Base-by-base conservation (phyloP, 2,888 invertebrate species). In the Napeogenes sylphis region DNA sequence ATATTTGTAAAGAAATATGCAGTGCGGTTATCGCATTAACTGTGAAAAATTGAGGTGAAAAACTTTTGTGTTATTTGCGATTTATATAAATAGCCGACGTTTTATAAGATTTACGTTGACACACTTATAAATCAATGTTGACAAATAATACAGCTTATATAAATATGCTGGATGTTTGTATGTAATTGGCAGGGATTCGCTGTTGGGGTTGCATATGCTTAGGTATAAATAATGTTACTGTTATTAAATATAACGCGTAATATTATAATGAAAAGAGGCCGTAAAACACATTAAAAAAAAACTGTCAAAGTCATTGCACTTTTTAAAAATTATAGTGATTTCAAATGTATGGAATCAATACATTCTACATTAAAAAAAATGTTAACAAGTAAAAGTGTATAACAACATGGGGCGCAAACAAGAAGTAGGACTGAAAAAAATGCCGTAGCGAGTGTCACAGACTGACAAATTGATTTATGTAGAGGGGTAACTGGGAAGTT, bases 381-480 rank as follows among this genome's bases (percentile, higher is more conserved):
- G 54, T 45, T 45, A 61, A 56, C 53, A 56, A 61, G 56, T 56
- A 61, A 56, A 56, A 56, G 45, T 21, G 21, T 38, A 30, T 33
- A 32, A 53, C 10, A 42, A 45, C 54, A 45, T 14, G 51, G 47
- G 33, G 51, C 56, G 61, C 51, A 59, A 47, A 59, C 54, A 56
- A 56, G 45, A 56, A 59, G 60, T 51, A 51, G 45, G 30, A 59
- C 62, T 53, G 61, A 61, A 66, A 64, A 66, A 58, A 70, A 70
- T 55, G 58, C 38, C 46, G 55, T 58, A 55, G 59, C 60, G 68
- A 68, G 67, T 68, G 66, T 68, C 63, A 66, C 56, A 51, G 57
- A 60, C 84, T 87, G 87, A 88, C 87, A 88, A 87, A 86, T 87
- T 87, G 88, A 88, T 88, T 88, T 87, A 88, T 88, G 80, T 81